phyloP scores from a whole-genome alignment of 2,797 vertebrate genomes.

The Allobates femoralis region DNA sequence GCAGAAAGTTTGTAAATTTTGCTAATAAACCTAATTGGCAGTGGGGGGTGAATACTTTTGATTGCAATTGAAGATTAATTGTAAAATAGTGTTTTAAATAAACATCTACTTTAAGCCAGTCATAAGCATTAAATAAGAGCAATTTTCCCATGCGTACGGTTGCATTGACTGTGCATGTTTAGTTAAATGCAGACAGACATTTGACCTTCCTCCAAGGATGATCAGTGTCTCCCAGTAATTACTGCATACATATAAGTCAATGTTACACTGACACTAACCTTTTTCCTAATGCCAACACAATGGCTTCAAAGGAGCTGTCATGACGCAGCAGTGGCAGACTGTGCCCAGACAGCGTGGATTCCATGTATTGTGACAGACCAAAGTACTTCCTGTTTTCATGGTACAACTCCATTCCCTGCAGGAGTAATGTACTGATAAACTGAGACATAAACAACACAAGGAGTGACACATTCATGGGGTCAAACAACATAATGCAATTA shows the following conservation, averaged over 20 bases:
- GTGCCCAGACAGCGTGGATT: conserved; percentile 88
- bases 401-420: conserved; percentile 90
- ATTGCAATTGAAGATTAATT: too few species aligned
- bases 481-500: background rate
- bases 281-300: conserved; percentile 91
- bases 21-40: too few species aligned
- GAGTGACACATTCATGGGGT: background rate
- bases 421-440: conserved; percentile 27
- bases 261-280: conserved; percentile 74
- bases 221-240: background rate
- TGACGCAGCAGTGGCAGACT: conserved; percentile 91
- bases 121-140: too few species aligned
- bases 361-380: conserved; percentile 92
- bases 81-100: too few species aligned
- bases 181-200: background rate
- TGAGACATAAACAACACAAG: background rate
- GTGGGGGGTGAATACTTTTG: too few species aligned
- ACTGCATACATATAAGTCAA: background rate
- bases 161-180: background rate
- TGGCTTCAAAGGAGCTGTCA: conserved; percentile 94
- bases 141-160: too few species aligned
- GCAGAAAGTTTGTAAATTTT: too few species aligned
- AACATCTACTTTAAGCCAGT: too few species aligned
- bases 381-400: conserved; percentile 93
- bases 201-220: background rate